Evolutionary conservation across 2,113 vertebrate genomes (phyloP), one percentile per base, ranked within the genome.

Genomic region (Heptranchias perlo): DNA sequence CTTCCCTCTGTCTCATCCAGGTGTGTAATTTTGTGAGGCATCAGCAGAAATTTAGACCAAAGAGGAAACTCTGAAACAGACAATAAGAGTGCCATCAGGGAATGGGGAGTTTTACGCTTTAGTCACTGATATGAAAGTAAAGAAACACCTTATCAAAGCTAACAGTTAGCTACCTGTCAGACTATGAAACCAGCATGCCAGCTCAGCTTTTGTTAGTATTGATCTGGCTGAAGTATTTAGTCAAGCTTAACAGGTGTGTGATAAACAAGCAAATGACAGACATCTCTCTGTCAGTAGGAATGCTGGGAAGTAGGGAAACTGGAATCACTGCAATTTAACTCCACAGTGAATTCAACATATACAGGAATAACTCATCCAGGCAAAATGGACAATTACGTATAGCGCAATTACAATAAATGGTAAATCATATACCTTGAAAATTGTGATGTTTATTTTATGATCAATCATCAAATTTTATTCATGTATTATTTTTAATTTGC

Each of bases 161-260:
- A 31, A 13, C 18, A 16, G 25, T 58, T 31, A 21, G 52, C 52
- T 61, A 39, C 61, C 62, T 94, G 21, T 25, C 92, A 94, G 64
- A 73, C 64, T 52, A 5, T 52, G 44, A 95, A 69, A 52, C 94
- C 25, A 69, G 44, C 44, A 95, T 52, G 35, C 94, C 25, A 69
- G 44, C 44, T 73, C 94, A 73, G 94, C 92, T 94, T 94, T 94
- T 94, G 92, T 67, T 65, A 10, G 39, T 49, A 69, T 49, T 69
- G 65, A 95, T 35, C 11, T 73, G 44, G 23, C 44, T 69, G 64
- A 95, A 69, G 44, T 49, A 95, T 31, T 25, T 95, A 69, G 64
- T 69, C 94, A 95, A 95, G 65, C 92, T 95, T 47, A 95, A 69
- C 94, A 95, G 64, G 65, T 95, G 44, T 69, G 44, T 73, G 65